Conservation (phyloP, 2,888 invertebrate species). For the Nasonia oneida region DNA sequence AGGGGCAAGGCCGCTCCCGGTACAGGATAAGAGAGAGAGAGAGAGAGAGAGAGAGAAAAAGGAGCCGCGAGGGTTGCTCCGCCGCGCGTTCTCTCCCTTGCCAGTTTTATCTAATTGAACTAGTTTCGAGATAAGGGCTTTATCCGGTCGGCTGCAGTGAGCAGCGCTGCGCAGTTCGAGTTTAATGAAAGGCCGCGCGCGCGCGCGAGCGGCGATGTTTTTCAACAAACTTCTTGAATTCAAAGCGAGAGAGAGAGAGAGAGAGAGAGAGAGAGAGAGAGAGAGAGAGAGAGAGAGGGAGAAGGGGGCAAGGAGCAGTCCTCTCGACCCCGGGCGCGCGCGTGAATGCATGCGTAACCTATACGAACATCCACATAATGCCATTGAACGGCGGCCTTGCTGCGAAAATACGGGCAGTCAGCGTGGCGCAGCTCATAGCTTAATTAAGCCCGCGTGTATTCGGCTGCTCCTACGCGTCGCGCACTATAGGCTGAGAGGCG, state of each 20-base stretch:
- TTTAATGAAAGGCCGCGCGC: slow-evolving; percentile 70
- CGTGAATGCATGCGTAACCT: background rate
- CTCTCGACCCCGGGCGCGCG: background rate
- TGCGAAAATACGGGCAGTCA: background rate
- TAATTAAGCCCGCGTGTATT: background rate
- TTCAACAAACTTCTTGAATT: slow-evolving; percentile 61
- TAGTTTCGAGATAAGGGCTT: slow-evolving; percentile 72
- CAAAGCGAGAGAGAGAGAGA: slow-evolving; percentile 16
- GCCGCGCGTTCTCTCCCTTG: slow-evolving; percentile 56
- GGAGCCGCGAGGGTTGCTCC: slow-evolving; percentile 40
- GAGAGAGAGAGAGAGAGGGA: background rate
- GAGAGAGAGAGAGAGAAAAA: slow-evolving; percentile 12
- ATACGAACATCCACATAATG: background rate
- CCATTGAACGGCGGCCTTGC: background rate
- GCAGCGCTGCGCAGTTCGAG: slow-evolving; percentile 62
- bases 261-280: background rate
- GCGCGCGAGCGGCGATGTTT: slow-evolving; percentile 58
- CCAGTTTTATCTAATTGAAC: slow-evolving; percentile 71
- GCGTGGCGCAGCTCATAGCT: background rate
- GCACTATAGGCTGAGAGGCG: background rate
- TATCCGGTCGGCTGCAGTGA: slow-evolving; percentile 52
- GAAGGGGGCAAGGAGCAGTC: background rate
- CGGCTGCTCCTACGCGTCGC: background rate
- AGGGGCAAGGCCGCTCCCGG: background rate
- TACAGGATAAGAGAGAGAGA: slow-evolving; percentile 2